phyloP scores from a whole-genome alignment of 2,888 invertebrate species.

The Amaurobius ferox region DNA sequence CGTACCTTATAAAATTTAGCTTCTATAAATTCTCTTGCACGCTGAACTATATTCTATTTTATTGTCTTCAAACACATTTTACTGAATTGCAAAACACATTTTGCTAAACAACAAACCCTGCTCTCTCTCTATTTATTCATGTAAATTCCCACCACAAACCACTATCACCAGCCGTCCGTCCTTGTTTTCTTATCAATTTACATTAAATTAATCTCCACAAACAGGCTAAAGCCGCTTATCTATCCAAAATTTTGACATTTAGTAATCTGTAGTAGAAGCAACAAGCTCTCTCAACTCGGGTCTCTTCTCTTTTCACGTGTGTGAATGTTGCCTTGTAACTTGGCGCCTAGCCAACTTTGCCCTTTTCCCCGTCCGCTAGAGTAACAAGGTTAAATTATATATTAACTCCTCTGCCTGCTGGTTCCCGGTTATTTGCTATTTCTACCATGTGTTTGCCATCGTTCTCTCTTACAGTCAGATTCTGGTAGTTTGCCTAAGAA shows the following conservation, averaged over 20 bases:
- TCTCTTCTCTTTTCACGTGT: background rate
- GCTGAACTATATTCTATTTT: too few species aligned
- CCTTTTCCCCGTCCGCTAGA: background rate
- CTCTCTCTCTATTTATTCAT: background rate
- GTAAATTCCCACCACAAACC: background rate
- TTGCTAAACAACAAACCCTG: background rate
- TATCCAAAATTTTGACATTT: constrained; percentile 11
- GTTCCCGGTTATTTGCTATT: constrained; percentile 9
- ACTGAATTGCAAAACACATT: too few species aligned
- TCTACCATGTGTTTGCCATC: constrained; percentile 12
- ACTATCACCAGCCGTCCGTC: background rate
- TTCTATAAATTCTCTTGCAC: too few species aligned
- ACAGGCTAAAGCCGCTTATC: background rate
- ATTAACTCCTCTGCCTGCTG: constrained; percentile 16
- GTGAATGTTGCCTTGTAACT: background rate
- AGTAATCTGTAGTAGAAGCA: background rate
- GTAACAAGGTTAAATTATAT: constrained; percentile 65
- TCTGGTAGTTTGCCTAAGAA: background rate
- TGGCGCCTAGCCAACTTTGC: constrained; percentile 34
- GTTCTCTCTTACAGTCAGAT: background rate
- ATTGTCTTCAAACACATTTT: too few species aligned
- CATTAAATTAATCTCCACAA: constrained; percentile 7
- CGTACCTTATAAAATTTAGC: too few species aligned
- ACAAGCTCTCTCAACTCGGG: background rate
- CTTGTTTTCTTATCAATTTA: constrained; percentile 5